A percentile compares a stretch with the other conserved stretches of the same genome.
Conservation (phyloP, 2,888 invertebrate species). For the Rhaphigaster nebulosa region DNA sequence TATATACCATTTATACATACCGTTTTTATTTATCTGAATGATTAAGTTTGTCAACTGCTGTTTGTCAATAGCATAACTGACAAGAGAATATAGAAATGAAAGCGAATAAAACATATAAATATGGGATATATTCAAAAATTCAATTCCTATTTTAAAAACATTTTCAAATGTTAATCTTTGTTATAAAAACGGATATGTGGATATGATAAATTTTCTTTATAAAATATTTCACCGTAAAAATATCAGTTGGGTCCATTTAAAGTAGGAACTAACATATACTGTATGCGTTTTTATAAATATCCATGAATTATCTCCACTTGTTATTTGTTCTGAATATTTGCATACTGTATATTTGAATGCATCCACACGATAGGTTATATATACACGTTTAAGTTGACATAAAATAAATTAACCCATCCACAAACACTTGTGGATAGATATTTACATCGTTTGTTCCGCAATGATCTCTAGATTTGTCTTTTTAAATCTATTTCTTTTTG, state of each 20-base stretch:
- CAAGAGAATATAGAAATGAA: background rate
- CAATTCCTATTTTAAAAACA: background rate
- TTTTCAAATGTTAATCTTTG: background rate
- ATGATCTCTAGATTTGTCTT: background rate
- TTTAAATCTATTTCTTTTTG: background rate
- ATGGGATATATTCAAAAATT: background rate
- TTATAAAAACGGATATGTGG: background rate
- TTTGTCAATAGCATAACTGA: too few relatives aligned
- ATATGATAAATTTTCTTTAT: background rate
- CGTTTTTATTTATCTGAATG: too few relatives aligned
- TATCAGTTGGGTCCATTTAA: background rate
- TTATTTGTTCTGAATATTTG: slow-evolving; percentile 28
- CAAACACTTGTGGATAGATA: background rate
- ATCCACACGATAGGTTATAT: background rate
- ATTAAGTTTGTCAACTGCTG: too few relatives aligned
- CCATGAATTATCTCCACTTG: background rate
- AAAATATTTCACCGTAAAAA: background rate
- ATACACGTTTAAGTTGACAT: background rate
- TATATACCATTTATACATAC: too few relatives aligned
- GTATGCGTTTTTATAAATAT: background rate
- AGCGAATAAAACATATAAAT: background rate
- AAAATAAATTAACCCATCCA: background rate
- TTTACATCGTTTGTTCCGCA: background rate
- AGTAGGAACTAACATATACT: background rate
- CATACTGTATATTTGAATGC: background rate